These are phyloP conservation scores for Heteromyza rotundicornis DNA, from an alignment of 2,888 invertebrate species.

Conservation along the genomic window DNA sequence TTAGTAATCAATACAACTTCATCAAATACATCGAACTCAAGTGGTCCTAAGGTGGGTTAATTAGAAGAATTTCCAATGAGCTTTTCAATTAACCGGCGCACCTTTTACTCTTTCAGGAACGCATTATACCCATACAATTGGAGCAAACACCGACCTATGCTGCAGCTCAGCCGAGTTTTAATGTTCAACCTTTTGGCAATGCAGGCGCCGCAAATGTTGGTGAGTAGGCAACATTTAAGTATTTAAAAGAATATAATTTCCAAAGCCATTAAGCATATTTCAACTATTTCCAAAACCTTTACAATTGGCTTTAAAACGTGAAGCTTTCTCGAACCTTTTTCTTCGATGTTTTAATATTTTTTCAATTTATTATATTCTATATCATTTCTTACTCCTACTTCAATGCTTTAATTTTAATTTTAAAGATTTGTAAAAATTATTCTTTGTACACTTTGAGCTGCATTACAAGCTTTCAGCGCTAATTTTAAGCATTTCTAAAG, in stretches of 20 bases:
- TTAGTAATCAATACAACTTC: constrained; percentile 50
- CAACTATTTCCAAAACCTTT: no score
- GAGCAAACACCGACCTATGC: constrained; percentile 59
- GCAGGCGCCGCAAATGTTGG: constrained; percentile 40
- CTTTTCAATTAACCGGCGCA: neutral
- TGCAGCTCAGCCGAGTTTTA: constrained; percentile 55
- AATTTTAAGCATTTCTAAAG: neutral
- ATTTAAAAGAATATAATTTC: neutral
- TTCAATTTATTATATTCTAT: no score
- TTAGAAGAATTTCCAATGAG: neutral
- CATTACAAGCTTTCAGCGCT: neutral
- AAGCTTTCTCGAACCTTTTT: neutral
- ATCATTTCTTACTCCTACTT: no score
- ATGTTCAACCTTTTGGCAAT: constrained; percentile 37
- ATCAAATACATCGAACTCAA: constrained; percentile 38
- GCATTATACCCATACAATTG: constrained; percentile 61
- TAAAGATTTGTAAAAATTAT: no score
- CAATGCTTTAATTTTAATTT: no score
- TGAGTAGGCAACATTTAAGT: constrained; percentile 38
- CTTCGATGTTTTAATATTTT: neutral
- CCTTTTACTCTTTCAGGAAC: constrained; percentile 59
- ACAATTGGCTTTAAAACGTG: no score
- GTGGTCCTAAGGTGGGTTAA: constrained; percentile 47
- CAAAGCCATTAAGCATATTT: no score
- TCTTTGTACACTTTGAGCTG: no score